Evolutionary conservation across 2,113 vertebrate species (phyloP).

Genomic region (Hyla sarda): DNA sequence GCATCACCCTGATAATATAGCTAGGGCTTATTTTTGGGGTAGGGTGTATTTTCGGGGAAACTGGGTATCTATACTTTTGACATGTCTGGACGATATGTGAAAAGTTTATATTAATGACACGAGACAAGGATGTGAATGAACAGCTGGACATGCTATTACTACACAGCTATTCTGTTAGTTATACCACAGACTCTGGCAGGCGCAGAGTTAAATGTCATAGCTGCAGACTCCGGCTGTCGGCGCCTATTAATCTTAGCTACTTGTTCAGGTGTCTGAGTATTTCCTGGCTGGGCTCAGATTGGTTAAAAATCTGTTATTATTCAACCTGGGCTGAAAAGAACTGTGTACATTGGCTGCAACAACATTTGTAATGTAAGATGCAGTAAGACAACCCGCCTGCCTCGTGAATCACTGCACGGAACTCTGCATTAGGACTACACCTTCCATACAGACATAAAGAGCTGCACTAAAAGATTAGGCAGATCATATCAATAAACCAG

Average conservation of each 20-base stretch:
- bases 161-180: background rate
- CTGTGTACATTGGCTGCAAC: conserved; percentile 1
- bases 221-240: background rate
- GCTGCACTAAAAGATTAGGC: background rate
- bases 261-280: conserved; percentile 6
- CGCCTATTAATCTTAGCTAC: background rate
- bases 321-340: background rate
- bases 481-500: background rate
- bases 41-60: too few species aligned
- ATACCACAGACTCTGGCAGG: background rate
- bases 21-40: too few species aligned
- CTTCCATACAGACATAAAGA: background rate
- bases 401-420: background rate
- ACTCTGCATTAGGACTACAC: background rate
- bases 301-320: conserved; percentile 46
- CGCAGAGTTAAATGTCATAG: background rate
- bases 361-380: background rate
- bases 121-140: too few species aligned
- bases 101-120: too few species aligned
- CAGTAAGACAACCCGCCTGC: background rate
- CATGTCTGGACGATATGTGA: too few species aligned
- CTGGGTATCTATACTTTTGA: too few species aligned
- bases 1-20: too few species aligned
- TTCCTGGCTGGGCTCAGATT: conserved; percentile 13
- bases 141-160: background rate